Conservation (phyloP, 2,113 vertebrate species). For the Megalops atlanticus region DNA sequence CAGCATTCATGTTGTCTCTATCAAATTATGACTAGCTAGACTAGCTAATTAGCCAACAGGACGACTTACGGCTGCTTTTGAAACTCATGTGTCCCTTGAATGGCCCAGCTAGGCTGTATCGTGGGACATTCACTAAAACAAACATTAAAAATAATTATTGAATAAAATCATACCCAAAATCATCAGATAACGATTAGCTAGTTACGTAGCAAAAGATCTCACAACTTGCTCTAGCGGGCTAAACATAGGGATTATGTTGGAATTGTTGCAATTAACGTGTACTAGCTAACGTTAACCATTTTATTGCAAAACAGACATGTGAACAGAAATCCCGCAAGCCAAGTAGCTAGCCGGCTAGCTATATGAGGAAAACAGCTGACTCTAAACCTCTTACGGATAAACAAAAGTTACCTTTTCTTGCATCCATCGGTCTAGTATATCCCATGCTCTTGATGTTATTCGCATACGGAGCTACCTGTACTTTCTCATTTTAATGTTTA, state of each 20-base stretch:
- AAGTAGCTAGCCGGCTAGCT: slow-evolving; percentile 41
- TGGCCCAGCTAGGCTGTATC: slow-evolving; percentile 36
- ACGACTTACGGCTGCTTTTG: slow-evolving; percentile 60
- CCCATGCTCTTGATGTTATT: slow-evolving; percentile 41
- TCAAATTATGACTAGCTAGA: not conserved
- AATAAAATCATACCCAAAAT: no score
- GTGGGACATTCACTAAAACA: slow-evolving; percentile 55
- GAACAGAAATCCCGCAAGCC: no score
- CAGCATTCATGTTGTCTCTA: not conserved
- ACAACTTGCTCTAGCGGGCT: no score
- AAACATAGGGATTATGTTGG: no score
- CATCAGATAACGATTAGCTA: no score
- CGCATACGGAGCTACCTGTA: not conserved
- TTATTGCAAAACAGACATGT: not conserved
- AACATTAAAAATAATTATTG: no score
- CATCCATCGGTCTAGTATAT: slow-evolving; percentile 18
- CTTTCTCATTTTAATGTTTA: not conserved
- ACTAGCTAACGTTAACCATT: slow-evolving; percentile 3
- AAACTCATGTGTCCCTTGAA: slow-evolving; percentile 40
- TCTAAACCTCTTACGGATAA: not conserved
- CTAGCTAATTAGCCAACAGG: not conserved
- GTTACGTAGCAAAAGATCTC: no score
- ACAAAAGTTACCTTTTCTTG: slow-evolving; percentile 3
- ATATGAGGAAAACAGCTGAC: not conserved
- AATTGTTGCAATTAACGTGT: no score